Conservation (phyloP, 2,888 invertebrate genomes). For the Andricus curvator region DNA sequence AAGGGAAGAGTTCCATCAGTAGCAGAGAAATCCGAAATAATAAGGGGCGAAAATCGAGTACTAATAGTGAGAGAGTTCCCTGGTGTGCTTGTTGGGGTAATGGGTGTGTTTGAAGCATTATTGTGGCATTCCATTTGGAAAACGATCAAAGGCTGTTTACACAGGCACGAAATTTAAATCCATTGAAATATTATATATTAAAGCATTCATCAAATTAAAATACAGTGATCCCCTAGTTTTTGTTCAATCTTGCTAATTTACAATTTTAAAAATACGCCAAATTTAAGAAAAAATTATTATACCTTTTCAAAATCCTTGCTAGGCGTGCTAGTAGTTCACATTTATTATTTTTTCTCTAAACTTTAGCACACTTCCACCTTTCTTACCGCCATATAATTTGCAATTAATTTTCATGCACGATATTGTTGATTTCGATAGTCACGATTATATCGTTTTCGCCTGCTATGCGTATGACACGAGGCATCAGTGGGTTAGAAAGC, state of each 20-base stretch:
- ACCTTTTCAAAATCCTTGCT: no score
- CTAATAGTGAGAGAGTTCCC: conserved; percentile 86
- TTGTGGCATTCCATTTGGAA: conserved; percentile 12
- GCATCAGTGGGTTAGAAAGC: no score
- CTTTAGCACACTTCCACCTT: no score
- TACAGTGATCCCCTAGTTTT: neutral
- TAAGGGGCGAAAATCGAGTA: conserved; percentile 83
- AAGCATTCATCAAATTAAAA: neutral
- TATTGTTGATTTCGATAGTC: no score
- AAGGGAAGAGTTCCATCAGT: conserved; percentile 84
- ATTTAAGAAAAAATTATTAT: no score
- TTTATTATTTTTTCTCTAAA: no score
- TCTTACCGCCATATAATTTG: no score
- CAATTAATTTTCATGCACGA: no score
- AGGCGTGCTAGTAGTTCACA: no score
- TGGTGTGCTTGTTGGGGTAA: conserved; percentile 94
- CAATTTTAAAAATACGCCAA: no score
- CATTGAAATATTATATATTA: neutral
- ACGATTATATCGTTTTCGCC: no score
- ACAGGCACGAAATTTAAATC: neutral
- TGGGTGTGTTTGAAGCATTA: conserved; percentile 82
- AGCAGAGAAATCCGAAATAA: conserved; percentile 79
- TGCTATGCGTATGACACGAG: no score
- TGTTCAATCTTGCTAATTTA: neutral
- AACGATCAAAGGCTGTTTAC: conserved; percentile 9